Evolutionary conservation across 2,797 vertebrate species (phyloP).

Genomic region (Eupleurogrammus muticus): DNA sequence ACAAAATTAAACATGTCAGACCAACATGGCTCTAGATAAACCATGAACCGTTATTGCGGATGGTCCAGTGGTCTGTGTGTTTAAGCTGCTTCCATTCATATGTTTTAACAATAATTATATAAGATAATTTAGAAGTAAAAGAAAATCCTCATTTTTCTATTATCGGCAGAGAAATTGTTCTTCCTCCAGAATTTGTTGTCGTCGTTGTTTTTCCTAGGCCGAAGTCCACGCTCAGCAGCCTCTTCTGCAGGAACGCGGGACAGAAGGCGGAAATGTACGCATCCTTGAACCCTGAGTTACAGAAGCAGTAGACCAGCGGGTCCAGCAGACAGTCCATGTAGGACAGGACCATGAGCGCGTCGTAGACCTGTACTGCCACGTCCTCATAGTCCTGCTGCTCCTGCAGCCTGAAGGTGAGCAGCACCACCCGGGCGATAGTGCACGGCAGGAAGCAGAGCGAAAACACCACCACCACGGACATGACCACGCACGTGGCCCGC

Average conservation of each 20-base stretch:
- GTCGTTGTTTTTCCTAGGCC: neutral
- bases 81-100: neutral
- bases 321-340: constrained; percentile 83
- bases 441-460: constrained; percentile 79
- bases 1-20: too few species aligned
- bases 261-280: constrained; percentile 70
- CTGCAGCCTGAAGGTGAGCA: constrained; percentile 36
- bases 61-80: constrained; percentile 9
- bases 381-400: neutral
- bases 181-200: neutral
- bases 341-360: constrained; percentile 81
- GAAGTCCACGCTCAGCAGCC: neutral
- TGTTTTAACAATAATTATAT: too few species aligned
- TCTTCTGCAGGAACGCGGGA: constrained; percentile 42
- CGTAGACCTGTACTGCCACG: constrained; percentile 71
- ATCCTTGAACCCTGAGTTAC: constrained; percentile 81
- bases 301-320: constrained; percentile 85
- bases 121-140: neutral
- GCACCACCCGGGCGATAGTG: constrained; percentile 61
- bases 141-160: constrained; percentile 30
- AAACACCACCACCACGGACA: constrained; percentile 69
- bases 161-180: constrained; percentile 1
- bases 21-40: neutral
- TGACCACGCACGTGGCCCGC: constrained; percentile 64
- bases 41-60: neutral